Conservation (phyloP, 1,140 invertebrate species). For the Hylyphantes graminicola region DNA sequence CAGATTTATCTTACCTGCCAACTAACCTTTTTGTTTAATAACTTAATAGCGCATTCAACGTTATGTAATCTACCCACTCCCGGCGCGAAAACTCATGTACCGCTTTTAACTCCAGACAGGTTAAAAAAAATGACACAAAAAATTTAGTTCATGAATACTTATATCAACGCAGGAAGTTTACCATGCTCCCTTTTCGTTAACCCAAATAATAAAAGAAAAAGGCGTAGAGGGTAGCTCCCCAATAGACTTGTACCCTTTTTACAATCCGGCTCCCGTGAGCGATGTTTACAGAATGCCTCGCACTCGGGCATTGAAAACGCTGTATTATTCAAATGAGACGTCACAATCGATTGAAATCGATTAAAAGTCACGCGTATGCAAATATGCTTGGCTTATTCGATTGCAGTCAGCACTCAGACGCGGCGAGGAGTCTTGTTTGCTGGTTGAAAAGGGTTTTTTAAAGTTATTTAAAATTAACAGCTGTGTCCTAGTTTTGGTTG, state of each 20-base stretch:
- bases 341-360: slow-evolving; percentile 59
- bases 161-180: too few relatives aligned
- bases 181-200: neutral
- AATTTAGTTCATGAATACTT: too few relatives aligned
- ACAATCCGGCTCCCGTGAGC: neutral
- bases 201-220: neutral
- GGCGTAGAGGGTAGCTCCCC: neutral
- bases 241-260: too few relatives aligned
- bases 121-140: neutral
- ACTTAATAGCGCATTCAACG: neutral
- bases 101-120: slow-evolving; percentile 1
- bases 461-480: too few relatives aligned
- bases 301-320: slow-evolving; percentile 5
- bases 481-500: too few relatives aligned
- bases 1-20: slow-evolving; percentile 10
- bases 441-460: too few relatives aligned
- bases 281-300: slow-evolving; percentile 11
- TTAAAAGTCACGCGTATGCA: slow-evolving; percentile 59
- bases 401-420: slow-evolving; percentile 9
- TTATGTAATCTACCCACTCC: slow-evolving; percentile 5
- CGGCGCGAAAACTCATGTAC: slow-evolving; percentile 27
- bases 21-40: slow-evolving; percentile 7
- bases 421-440: too few relatives aligned
- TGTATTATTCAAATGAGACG: slow-evolving; percentile 55
- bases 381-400: slow-evolving; percentile 40